Evolutionary conservation across 2,888 invertebrate species (phyloP).

Genomic region (Rhagonycha lutea): DNA sequence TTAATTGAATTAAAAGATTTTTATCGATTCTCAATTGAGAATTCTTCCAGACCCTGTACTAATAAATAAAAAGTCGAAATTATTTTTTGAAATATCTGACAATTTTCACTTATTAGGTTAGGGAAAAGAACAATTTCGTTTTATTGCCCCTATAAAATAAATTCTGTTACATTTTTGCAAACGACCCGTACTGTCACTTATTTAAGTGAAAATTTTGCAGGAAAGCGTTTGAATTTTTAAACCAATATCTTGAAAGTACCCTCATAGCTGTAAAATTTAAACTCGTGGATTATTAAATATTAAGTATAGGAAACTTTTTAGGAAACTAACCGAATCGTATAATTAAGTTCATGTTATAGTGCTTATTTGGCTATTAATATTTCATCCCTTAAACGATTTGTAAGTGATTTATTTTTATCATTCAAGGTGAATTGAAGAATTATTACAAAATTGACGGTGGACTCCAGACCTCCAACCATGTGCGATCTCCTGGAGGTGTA

Average conservation of each 20-base stretch:
- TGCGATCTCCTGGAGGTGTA: not conserved
- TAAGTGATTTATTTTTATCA: not conserved
- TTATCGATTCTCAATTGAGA: not conserved
- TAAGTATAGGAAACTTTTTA: not conserved
- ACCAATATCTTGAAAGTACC: not conserved
- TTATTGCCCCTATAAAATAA: not conserved
- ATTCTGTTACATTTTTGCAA: not conserved
- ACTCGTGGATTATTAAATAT: not conserved
- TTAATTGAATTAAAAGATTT: no score
- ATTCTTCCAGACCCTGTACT: no score
- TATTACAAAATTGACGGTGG: not conserved
- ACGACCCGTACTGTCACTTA: not conserved
- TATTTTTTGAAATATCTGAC: no score
- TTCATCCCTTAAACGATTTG: not conserved
- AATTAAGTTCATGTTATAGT: not conserved
- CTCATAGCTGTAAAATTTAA: not conserved
- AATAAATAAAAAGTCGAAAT: no score
- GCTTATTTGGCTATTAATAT: not conserved
- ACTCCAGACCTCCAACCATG: slow-evolving; percentile 2
- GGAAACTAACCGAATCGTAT: not conserved
- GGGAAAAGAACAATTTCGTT: not conserved
- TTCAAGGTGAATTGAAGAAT: slow-evolving; percentile 5
- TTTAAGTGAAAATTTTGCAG: not conserved
- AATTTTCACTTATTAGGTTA: not conserved
- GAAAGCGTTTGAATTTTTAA: not conserved